These are phyloP conservation scores for Fissipunctia ypsillon DNA, from an alignment of 2,888 invertebrate genomes.

Conservation along the genomic window DNA sequence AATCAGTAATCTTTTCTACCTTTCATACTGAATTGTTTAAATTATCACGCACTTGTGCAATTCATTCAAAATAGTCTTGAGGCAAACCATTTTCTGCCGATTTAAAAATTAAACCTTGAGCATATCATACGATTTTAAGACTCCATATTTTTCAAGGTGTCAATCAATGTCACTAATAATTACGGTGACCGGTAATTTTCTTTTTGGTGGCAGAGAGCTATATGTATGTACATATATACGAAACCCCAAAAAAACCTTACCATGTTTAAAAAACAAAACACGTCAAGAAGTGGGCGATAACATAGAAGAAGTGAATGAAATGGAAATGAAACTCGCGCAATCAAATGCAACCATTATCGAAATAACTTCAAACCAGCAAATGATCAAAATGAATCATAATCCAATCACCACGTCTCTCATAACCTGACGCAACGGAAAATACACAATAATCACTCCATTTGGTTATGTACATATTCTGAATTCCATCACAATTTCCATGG, in stretches of 20 bases:
- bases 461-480: slow-evolving; percentile 59
- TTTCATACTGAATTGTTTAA: not conserved
- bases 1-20: not conserved
- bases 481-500: slow-evolving; percentile 58
- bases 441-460: slow-evolving; percentile 43
- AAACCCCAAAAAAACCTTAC: not conserved
- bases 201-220: too few relatives aligned
- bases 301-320: not conserved
- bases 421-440: slow-evolving; percentile 27
- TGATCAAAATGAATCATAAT: not conserved
- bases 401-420: not conserved
- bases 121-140: not conserved
- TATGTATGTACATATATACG: not conserved
- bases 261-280: not conserved
- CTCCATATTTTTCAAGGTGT: slow-evolving; percentile 14
- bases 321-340: not conserved
- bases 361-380: not conserved
- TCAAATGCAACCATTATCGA: not conserved
- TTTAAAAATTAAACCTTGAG: not conserved
- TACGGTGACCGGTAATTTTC: not conserved
- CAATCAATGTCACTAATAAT: slow-evolving; percentile 17
- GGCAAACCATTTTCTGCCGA: not conserved
- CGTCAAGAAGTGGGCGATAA: not conserved
- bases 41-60: not conserved
- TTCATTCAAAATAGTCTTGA: not conserved